Evolutionary conservation across 2,797 vertebrate species (phyloP), one percentile per base, ranked within the genome.

Genomic region (Gymnocypris eckloni): DNA sequence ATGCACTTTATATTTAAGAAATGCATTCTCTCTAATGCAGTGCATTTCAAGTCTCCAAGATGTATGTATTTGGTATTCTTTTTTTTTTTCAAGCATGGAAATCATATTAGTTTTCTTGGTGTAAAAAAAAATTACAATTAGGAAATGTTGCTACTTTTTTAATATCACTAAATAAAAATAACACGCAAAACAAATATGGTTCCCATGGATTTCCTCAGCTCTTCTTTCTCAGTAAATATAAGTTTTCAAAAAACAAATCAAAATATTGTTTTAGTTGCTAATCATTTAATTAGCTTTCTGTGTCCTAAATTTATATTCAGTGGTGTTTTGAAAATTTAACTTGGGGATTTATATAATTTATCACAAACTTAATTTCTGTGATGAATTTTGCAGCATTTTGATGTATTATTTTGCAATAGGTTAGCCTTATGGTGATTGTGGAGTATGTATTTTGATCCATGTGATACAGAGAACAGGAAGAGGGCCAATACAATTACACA

Each of bases 1-100:
- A 28, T 73, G 45, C 45, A 73, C n/a, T 73, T 64, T 73, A 28
- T 25, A 48, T 73, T 48, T 50, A 28, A 73, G 16, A 16, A 73
- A 28, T 28, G 6, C 43, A 28, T 9, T 80, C 78, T 50, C 41
- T 13, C 8, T 45, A 25, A 41, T 78, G 22, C 39, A 3, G 10
- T 76, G 4, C 2, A 37, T 76, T 77, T 39, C 11, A 77, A 56
- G 18, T 54, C 16, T 75, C 45, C n/a, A 52, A 15, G 45, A 25
- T n/a, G 25, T 28, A 16, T 75, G 15, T 33, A 2, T 75, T 52
- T 25, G 9, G 45, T 13, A n/a, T 45, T 72, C 5, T 8, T 2
- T 45, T 45, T 43, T 28, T 41, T 75, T 50, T 33, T 33, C 33
- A 50, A 50, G 33, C 13, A 28, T 33, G 2, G 0, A 75, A 50